Conservation (phyloP, 2,888 invertebrate genomes). For the Aphodius granarius region DNA sequence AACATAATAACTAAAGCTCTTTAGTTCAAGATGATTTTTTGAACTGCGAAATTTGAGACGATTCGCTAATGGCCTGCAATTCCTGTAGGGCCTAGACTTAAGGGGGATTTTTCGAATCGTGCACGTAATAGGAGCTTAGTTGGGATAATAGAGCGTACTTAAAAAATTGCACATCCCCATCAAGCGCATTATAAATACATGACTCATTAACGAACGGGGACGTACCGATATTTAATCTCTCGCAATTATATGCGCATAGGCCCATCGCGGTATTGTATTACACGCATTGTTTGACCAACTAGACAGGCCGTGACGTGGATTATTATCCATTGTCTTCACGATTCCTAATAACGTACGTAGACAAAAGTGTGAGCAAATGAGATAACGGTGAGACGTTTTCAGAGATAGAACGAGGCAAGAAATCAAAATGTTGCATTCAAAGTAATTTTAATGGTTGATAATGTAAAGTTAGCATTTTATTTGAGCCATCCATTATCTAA, state of each 20-base stretch:
- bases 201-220: constrained; percentile 9
- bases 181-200: constrained; percentile 7
- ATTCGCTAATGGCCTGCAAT: neutral
- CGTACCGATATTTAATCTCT: constrained; percentile 9
- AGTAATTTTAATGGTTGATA: no score
- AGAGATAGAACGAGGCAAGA: no score
- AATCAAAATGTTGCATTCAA: no score
- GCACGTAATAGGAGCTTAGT: neutral
- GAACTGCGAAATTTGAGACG: neutral
- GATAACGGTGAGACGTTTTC: neutral
- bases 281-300: neutral
- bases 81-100: neutral
- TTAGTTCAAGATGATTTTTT: neutral
- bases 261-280: neutral
- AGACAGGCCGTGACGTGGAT: neutral
- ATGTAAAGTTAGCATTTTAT: no score
- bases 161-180: neutral
- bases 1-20: neutral
- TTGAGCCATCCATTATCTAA: no score
- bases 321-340: neutral
- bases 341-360: neutral
- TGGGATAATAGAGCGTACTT: neutral
- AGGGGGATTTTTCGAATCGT: neutral
- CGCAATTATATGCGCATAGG: constrained; percentile 2
- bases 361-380: neutral